phyloP scores from a whole-genome alignment of 2,888 invertebrate genomes.

The Latheticus oryzae region DNA sequence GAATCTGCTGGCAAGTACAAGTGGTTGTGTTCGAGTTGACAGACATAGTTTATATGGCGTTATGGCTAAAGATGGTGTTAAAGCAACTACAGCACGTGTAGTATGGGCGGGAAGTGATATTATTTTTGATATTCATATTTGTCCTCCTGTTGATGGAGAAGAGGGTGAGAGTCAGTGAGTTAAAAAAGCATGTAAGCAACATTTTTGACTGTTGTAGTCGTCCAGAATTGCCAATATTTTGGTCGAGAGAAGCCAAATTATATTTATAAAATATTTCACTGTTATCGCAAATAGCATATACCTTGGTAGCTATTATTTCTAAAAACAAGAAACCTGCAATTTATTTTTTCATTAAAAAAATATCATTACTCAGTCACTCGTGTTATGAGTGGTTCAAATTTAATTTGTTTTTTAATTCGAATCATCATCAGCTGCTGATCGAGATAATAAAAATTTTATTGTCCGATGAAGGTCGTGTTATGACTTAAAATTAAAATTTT shows the following conservation, averaged over 20 bases:
- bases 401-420: no score
- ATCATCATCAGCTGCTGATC: slow-evolving; percentile 1
- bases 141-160: slow-evolving; percentile 47
- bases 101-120: slow-evolving; percentile 58
- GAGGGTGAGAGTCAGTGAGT: slow-evolving; percentile 46
- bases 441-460: slow-evolving; percentile 27
- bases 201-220: slow-evolving; percentile 36
- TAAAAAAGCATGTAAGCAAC: slow-evolving; percentile 49
- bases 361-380: no score
- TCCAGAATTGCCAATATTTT: slow-evolving; percentile 12
- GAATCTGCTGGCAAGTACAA: slow-evolving; percentile 45
- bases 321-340: slow-evolving; percentile 4
- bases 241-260: slow-evolving; percentile 7
- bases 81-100: slow-evolving; percentile 51
- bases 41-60: slow-evolving; percentile 34
- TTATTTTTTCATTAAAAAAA: no score
- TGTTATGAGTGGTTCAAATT: no score
- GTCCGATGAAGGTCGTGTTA: slow-evolving; percentile 22
- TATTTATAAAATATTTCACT: slow-evolving; percentile 9
- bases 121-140: slow-evolving; percentile 52
- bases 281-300: no score
- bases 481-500: slow-evolving; percentile 20
- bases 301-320: no score
- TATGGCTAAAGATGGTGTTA: slow-evolving; percentile 45
- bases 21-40: slow-evolving; percentile 19